Evolutionary conservation across 1,140 invertebrate species (phyloP).

Genomic region (Oryctes rhinoceros): DNA sequence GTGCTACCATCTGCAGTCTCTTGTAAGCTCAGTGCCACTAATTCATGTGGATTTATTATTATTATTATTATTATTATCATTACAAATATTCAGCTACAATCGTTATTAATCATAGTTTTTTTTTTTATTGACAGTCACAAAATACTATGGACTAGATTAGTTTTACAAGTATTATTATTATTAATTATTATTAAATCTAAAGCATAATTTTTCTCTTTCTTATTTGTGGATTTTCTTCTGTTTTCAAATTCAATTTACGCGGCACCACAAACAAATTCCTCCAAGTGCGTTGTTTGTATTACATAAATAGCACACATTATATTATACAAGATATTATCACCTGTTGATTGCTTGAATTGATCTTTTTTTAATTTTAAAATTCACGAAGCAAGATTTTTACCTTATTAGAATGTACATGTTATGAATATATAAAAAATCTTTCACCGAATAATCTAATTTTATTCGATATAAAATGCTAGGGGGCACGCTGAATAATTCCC

Average conservation of each 20-base stretch:
- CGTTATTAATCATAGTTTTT: conserved; percentile 26
- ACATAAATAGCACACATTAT: neutral
- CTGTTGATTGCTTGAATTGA: neutral
- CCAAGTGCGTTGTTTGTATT: no score
- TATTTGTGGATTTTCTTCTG: neutral
- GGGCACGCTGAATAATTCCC: neutral
- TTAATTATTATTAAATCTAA: conserved; percentile 35
- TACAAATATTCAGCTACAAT: conserved; percentile 38
- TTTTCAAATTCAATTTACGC: no score
- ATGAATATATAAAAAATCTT: neutral
- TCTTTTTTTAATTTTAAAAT: neutral
- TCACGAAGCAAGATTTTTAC: neutral
- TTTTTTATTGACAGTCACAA: conserved; percentile 37
- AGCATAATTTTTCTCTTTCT: conserved; percentile 25
- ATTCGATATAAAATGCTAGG: neutral
- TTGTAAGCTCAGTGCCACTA: conserved; percentile 42
- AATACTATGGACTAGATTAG: conserved; percentile 40
- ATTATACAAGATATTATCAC: neutral
- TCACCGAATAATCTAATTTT: neutral
- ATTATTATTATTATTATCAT: conserved; percentile 1
- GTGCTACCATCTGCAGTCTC: conserved; percentile 31
- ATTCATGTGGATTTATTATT: conserved; percentile 31
- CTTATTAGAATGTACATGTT: neutral
- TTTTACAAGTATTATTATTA: conserved; percentile 29
- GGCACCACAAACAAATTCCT: no score